Evolutionary conservation across 1,140 invertebrate species (phyloP), one percentile per base, ranked within the genome.

Genomic region (Catajapyx aquilonaris): DNA sequence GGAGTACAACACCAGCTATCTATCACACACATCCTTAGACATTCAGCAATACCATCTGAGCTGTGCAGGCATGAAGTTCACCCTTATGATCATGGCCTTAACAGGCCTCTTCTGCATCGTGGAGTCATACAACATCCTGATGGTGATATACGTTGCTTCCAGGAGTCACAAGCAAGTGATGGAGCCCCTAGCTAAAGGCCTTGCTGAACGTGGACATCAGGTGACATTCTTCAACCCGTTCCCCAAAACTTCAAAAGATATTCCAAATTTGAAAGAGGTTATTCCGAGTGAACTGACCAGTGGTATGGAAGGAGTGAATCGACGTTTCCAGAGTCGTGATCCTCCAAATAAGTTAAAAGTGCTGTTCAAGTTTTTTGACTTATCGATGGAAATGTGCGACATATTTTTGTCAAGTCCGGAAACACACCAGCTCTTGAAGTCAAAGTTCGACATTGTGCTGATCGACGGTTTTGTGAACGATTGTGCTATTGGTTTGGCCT

Each of bases 401-500:
- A 30, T 37, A 37, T 5, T 2, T 31, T 25, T 31, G 3, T 5
- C 15, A 3, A 3, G 5, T 31, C 30, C 30, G 18, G 30, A 31
- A 7, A 5, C 18, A 7, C 30, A 31, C 15, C 13, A 31, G 18
- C 30, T 31, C 18, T 4, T 22, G 1, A 36, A 42, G 2, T 53
- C 61, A 38, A 53, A 56, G 18, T 65, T 52, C 38, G 62, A 65
- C 46, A 36, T 61, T 1, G 53, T 64, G 2, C 48, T 64, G 17
- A 36, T 56, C 3, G 59, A 62, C 30, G 44, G 52, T 18, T 61
- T 64, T 25, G 48, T 54, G 25, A 57, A 56, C 16, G 60, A 64
- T 25, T 56, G 56, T 3, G 34, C 60, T n/a, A 36, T 53, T 11
- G 53, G 53, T 7, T 35, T 64, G 20, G 62, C 62, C 20, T 56